Evolutionary conservation across 2,888 invertebrate species (phyloP), one percentile per base, ranked within the genome.

Genomic region (Glaucopsyche alexis): DNA sequence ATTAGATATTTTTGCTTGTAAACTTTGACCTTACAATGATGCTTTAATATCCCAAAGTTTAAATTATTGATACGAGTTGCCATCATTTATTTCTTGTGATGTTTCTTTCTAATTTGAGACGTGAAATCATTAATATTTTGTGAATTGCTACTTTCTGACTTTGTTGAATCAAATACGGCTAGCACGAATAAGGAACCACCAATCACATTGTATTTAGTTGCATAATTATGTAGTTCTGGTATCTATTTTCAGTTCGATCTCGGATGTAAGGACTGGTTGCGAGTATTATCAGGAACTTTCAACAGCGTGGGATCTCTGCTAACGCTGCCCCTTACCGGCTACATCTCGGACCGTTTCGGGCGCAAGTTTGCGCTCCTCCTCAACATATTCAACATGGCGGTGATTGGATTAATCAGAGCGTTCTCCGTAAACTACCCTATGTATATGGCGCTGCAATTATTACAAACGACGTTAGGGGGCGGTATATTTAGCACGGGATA

Each of bases 211-310:
- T n/a, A 55, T 6, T 16, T 55, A 55, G 29, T n/a, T n/a, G 52
- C 7, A 14, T n/a, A 14, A 4, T 42, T 42, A 42, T 42, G 42
- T 42, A 42, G 7, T 7, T 42, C 42, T 42, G 3, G 42, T 66
- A 14, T n/a, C 1, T 9, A 66, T 42, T 88, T 89, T 19, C 82
- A 96, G 96, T 96, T 95, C 80, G 89, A 93, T 78, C 84, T 96
- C 6, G 94, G 94, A 13, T 96, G 96, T 78, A 92, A 94, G 73
- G 93, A 95, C 76, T 96, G 96, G 96, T 94, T 95, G 79, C 88
- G 96, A 71, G 94, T 96, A 0, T 82, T 96, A 75, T 94, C 96
- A 7, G 96, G 96, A 1, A 96, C 96, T 4, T 87, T 96, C 1
- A 95, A 94, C 84, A 95, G 94, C 79, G 86, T 95, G 55, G 96